Percentiles rank a stretch among this genome's conserved stretches.
Conservation (phyloP, 2,888 invertebrate species). For the Homarus gammarus region DNA sequence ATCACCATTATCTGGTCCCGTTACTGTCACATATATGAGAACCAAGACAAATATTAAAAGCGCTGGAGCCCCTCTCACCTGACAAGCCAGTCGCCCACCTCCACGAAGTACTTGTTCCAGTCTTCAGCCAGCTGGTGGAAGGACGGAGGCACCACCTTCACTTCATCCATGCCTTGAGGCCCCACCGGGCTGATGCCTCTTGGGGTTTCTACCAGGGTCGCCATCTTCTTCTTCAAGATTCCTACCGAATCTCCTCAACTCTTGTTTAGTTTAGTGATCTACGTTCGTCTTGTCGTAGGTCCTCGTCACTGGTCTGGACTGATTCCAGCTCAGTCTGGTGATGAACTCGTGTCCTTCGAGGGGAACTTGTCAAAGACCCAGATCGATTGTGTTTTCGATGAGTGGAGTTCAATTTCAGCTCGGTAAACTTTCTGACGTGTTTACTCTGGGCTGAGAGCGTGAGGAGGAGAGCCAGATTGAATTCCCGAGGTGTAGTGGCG, state of each 20-base stretch:
- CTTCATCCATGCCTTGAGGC: not conserved
- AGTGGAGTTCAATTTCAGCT: not conserved
- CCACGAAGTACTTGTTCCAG: constrained; percentile 57
- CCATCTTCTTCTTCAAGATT: not conserved
- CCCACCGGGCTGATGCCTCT: not conserved
- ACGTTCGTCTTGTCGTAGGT: not conserved
- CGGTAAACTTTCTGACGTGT: not conserved
- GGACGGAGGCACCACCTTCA: constrained; percentile 20
- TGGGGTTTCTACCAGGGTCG: constrained; percentile 7
- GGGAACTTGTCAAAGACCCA: not conserved
- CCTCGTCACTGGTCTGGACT: not conserved
- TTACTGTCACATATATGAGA: too few species aligned
- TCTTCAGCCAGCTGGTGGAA: constrained; percentile 42
- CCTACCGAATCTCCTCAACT: not conserved
- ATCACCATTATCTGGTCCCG: too few species aligned
- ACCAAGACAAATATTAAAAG: too few species aligned
- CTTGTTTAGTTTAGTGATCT: not conserved
- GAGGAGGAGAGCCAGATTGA: not conserved
- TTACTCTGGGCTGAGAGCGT: not conserved
- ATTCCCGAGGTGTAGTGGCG: not conserved
- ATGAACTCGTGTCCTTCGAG: not conserved
- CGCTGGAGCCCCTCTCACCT: too few species aligned
- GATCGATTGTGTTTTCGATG: not conserved
- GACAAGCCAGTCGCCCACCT: constrained; percentile 57
- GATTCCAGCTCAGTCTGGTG: not conserved